Percentiles rank a stretch among this genome's conserved stretches.
These are phyloP conservation scores for Embiotoca jacksoni DNA, from an alignment of 2,113 vertebrate genomes.

Conservation along the genomic window DNA sequence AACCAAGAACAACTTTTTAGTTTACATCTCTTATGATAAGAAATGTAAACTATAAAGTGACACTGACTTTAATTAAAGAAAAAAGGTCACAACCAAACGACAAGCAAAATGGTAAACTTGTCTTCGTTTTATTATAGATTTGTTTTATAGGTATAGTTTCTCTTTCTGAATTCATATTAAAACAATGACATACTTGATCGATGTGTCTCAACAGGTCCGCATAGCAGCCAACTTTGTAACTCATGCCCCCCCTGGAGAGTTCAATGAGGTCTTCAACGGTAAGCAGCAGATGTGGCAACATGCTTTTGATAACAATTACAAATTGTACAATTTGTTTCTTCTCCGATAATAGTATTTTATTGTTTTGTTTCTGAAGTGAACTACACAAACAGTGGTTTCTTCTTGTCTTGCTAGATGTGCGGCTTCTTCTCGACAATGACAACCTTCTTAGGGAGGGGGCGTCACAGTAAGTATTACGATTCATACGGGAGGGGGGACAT, in stretches of 20 bases:
- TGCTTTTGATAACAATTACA: no score
- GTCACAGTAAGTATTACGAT: slow-evolving; percentile 90
- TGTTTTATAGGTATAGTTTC: no score
- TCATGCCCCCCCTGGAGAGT: slow-evolving; percentile 97
- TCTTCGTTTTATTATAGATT: no score
- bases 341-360: background rate
- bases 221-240: slow-evolving; percentile 98
- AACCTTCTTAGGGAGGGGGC: slow-evolving; percentile 98
- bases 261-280: slow-evolving; percentile 99
- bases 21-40: no score
- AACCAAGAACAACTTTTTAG: no score
- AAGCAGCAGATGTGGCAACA: slow-evolving; percentile 67
- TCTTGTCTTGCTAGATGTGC: slow-evolving; percentile 89
- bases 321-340: no score
- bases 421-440: slow-evolving; percentile 97
- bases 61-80: no score
- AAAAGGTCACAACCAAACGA: no score
- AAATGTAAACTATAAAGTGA: no score
- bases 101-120: no score
- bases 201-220: slow-evolving; percentile 87
- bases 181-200: background rate
- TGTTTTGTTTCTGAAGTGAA: background rate
- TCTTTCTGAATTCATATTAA: no score
- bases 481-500: background rate
- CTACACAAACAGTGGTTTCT: background rate